Percentiles rank a stretch among this genome's conserved stretches.
phyloP scores from a whole-genome alignment of 2,888 invertebrate genomes.

The Hetaerina titia region DNA sequence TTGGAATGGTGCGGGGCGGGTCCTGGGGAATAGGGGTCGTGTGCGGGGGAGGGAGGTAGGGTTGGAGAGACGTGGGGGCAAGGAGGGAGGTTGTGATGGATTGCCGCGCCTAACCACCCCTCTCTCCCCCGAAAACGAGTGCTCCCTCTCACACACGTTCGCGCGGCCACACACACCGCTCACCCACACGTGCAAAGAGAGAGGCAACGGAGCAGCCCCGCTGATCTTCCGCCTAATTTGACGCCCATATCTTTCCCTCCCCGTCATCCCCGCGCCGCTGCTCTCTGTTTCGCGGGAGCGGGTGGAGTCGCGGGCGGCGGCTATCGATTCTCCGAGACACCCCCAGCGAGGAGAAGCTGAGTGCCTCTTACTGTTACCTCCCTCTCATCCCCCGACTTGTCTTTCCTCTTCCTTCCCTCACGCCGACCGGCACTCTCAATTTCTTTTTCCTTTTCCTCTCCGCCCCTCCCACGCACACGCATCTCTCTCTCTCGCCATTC shows the following conservation, averaged over 20 bases:
- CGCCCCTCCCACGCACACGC: background rate
- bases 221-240: constrained; percentile 63
- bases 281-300: constrained; percentile 2
- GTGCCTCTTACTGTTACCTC: background rate
- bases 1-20: background rate
- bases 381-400: background rate
- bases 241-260: background rate
- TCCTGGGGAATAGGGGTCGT: background rate
- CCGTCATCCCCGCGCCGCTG: background rate
- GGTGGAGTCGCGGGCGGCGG: background rate
- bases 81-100: constrained; percentile 23
- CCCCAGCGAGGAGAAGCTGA: no score
- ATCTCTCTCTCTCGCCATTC: background rate
- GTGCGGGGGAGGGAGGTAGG: background rate
- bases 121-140: background rate
- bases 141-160: constrained; percentile 1
- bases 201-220: background rate
- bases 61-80: background rate
- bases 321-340: no score
- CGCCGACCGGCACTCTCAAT: no score
- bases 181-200: background rate
- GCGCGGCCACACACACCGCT: background rate
- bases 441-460: background rate
- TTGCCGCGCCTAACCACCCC: background rate
- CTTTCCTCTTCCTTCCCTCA: background rate